A percentile compares a stretch with the other conserved stretches of the same genome.
Conservation (phyloP, 2,797 vertebrate species). For the Pseudochromis fuscus region DNA sequence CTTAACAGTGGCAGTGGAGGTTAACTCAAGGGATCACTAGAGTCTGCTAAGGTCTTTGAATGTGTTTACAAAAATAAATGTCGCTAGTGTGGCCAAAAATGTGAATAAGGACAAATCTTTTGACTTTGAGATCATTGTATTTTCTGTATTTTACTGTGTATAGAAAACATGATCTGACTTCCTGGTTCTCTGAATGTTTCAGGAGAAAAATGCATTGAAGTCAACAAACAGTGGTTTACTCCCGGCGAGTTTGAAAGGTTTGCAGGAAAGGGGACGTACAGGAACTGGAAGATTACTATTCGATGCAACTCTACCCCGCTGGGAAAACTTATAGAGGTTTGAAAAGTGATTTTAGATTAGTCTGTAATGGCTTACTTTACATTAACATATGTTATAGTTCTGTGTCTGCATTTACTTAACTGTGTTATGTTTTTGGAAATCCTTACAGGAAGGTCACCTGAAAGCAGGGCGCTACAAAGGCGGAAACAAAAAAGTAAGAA, state of each 20-base stretch:
- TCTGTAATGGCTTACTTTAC: neutral
- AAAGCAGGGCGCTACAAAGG: neutral
- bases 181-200: constrained; percentile 16
- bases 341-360: neutral
- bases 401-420: neutral
- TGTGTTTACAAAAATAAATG: too few relatives aligned
- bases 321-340: constrained; percentile 75
- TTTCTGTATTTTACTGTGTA: neutral
- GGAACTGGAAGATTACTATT: constrained; percentile 82
- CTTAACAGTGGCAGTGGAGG: too few relatives aligned
- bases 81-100: too few relatives aligned
- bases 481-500: constrained; percentile 32
- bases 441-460: constrained; percentile 68
- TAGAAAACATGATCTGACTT: neutral
- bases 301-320: constrained; percentile 56
- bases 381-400: too few relatives aligned
- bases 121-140: too few relatives aligned
- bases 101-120: too few relatives aligned
- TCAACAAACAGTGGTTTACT: constrained; percentile 60
- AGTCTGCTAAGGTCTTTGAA: too few relatives aligned
- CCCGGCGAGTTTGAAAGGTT: constrained; percentile 74
- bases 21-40: too few relatives aligned
- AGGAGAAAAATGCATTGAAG: constrained; percentile 77
- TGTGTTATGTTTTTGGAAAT: too few relatives aligned
- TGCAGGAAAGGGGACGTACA: constrained; percentile 57